A percentile compares a stretch with the other conserved stretches of the same genome.
These are phyloP conservation scores for Centropyge bicolor DNA, from an alignment of 2,797 vertebrate species.

Conservation along the genomic window DNA sequence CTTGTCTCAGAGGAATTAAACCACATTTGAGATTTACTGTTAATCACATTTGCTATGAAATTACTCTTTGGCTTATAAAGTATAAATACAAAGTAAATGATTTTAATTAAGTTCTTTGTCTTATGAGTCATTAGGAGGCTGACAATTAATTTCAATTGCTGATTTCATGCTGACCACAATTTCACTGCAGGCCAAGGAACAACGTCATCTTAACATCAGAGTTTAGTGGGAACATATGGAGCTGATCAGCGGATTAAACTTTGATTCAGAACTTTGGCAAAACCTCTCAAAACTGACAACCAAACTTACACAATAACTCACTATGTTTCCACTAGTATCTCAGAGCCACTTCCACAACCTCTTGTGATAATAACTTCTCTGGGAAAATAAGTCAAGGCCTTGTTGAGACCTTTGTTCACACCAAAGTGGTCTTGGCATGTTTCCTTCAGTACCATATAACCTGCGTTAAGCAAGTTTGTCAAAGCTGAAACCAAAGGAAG, in stretches of 20 bases:
- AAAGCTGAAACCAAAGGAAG: conserved; percentile 59
- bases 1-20: not conserved
- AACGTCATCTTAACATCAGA: conserved; percentile 35
- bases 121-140: not conserved
- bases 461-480: conserved; percentile 46
- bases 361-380: conserved; percentile 25
- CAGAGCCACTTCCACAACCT: conserved; percentile 24
- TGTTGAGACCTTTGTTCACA: conserved; percentile 29
- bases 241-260: conserved; percentile 34
- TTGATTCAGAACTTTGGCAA: conserved; percentile 12
- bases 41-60: not conserved
- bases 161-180: conserved; percentile 9
- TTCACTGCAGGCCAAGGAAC: conserved; percentile 15
- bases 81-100: not conserved
- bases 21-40: not conserved
- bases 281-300: not conserved
- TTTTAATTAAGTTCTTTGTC: conserved; percentile 15
- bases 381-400: conserved; percentile 36
- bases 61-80: not conserved
- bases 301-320: conserved; percentile 4
- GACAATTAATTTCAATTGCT: no score
- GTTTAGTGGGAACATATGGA: conserved; percentile 30
- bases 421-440: conserved; percentile 54
- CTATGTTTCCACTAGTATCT: not conserved
- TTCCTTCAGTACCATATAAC: conserved; percentile 35